Evolutionary conservation across 2,113 vertebrate genomes (phyloP).

Genomic region (Chelonoidis abingdonii): DNA sequence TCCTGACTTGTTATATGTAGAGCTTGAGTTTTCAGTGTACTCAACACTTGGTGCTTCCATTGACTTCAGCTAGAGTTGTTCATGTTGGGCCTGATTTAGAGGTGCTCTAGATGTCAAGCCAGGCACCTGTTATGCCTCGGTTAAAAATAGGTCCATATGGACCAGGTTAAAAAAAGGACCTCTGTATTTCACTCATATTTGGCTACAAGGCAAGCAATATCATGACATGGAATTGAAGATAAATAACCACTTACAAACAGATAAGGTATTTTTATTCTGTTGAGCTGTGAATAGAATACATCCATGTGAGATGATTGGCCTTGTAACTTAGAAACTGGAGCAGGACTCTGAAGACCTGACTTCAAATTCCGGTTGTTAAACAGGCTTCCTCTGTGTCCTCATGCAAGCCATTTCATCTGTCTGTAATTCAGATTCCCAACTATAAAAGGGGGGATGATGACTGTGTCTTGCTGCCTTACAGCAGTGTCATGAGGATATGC

Average conservation of each 20-base stretch:
- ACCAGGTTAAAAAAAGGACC: not conserved
- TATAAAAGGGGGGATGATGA: not conserved
- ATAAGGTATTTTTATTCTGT: not conserved
- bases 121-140: not conserved
- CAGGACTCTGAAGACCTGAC: not conserved
- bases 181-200: not conserved
- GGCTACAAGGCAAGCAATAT: not conserved
- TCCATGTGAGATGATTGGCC: not conserved
- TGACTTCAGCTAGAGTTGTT: not conserved
- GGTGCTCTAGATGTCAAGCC: not conserved
- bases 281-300: not conserved
- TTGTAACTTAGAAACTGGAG: not conserved
- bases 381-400: not conserved
- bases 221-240: not conserved
- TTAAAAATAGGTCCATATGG: not conserved
- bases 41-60: not conserved
- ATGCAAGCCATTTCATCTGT: not conserved
- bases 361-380: not conserved
- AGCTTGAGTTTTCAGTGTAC: not conserved
- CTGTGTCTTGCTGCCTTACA: not conserved
- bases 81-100: not conserved
- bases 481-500: not conserved
- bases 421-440: not conserved
- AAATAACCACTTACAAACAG: fast-evolving
- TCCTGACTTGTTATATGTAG: not conserved